A percentile compares a stretch with the other conserved stretches of the same genome.
phyloP scores from a whole-genome alignment of 2,888 invertebrate species.

The Silvanus unidentatus region DNA sequence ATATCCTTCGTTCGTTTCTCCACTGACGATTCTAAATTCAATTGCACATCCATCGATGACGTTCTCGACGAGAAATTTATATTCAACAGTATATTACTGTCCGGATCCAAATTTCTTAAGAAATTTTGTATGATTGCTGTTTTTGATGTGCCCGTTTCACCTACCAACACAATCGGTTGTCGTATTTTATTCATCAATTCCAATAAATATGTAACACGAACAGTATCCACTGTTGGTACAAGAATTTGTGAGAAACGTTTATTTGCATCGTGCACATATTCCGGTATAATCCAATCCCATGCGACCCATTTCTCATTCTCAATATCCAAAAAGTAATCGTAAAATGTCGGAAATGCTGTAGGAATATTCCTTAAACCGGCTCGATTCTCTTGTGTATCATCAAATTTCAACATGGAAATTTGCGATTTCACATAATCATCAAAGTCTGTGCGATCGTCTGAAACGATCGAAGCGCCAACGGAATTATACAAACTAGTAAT shows the following conservation, averaged over 20 bases:
- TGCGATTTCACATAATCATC: slow-evolving; percentile 68
- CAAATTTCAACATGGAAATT: slow-evolving; percentile 58
- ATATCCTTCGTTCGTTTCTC: slow-evolving; percentile 87
- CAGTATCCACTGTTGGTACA: slow-evolving; percentile 85
- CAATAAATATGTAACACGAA: slow-evolving; percentile 73
- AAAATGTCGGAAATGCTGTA: slow-evolving; percentile 62
- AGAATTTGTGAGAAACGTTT: slow-evolving; percentile 76
- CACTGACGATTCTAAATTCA: slow-evolving; percentile 78
- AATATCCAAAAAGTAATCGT: slow-evolving; percentile 75
- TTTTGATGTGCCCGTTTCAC: slow-evolving; percentile 90
- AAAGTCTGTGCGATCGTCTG: slow-evolving; percentile 63
- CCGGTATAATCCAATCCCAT: slow-evolving; percentile 75
- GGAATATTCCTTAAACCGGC: slow-evolving; percentile 73
- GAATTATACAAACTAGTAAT: slow-evolving; percentile 76
- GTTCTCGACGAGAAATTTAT: slow-evolving; percentile 91
- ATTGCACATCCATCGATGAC: slow-evolving; percentile 84
- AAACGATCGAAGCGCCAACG: slow-evolving; percentile 71
- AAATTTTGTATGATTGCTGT: slow-evolving; percentile 84
- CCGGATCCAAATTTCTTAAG: slow-evolving; percentile 62
- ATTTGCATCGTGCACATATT: slow-evolving; percentile 65
- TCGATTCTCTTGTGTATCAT: slow-evolving; percentile 59
- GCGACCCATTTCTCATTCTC: slow-evolving; percentile 68
- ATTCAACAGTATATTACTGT: slow-evolving; percentile 69
- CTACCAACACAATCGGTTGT: slow-evolving; percentile 77
- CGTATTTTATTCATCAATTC: slow-evolving; percentile 68